Evolutionary conservation across 1,140 invertebrate genomes (phyloP).

Genomic region (Polyergus mexicanus): DNA sequence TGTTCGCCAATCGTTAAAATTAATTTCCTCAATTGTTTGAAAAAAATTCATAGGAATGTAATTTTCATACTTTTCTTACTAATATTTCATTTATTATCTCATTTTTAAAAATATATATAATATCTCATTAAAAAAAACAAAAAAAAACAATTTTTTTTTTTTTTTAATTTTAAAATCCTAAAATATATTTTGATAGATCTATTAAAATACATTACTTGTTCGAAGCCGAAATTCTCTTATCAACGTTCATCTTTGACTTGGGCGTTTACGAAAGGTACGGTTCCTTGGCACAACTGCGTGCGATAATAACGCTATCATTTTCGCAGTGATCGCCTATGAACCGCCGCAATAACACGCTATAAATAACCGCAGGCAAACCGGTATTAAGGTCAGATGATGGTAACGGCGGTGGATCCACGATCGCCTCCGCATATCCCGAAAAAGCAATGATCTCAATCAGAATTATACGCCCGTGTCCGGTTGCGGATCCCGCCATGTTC

Average conservation of each 20-base stretch:
- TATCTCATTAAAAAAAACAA: no score
- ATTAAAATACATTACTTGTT: no score
- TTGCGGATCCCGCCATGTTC: not conserved
- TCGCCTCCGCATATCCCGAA: constrained; percentile 21
- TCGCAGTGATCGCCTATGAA: constrained; percentile 34
- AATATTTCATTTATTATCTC: not conserved
- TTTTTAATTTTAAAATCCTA: no score
- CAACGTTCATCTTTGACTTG: not conserved
- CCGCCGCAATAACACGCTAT: constrained; percentile 29
- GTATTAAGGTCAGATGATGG: constrained; percentile 16
- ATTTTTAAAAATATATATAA: no score
- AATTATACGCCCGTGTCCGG: not conserved
- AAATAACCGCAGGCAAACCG: constrained; percentile 49
- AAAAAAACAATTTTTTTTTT: no score
- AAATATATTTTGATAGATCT: no score
- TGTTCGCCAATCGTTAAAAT: not conserved
- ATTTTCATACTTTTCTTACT: not conserved
- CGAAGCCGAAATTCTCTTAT: not conserved
- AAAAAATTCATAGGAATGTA: no score
- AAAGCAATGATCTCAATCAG: constrained; percentile 27
- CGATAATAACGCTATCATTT: constrained; percentile 43
- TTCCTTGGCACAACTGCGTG: not conserved
- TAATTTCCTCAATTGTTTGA: not conserved
- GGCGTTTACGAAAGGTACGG: not conserved
- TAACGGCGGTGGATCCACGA: not conserved